Base-by-base conservation (phyloP, 2,113 vertebrate genomes). In the Lamprologus sp. region DNA sequence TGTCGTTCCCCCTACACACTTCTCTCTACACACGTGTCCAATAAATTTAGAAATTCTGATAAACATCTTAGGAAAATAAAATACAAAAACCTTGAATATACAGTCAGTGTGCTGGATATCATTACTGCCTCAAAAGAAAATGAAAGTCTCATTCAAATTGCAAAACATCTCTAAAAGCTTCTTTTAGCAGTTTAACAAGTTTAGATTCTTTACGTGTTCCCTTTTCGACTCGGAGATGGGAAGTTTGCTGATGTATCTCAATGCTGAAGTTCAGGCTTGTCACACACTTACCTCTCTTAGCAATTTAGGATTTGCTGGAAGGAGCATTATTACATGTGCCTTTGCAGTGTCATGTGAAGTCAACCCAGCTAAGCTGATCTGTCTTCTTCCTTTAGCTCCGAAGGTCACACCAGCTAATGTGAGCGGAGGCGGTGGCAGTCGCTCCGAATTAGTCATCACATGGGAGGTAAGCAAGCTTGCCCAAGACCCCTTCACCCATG, bases 361-460 rank as follows among this genome's bases (percentile, higher is more conserved):
- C 80, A 87, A 81, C 86, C 80, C 58, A 79, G 42, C 82, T 92
- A 81, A 94, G 68, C 82, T 82, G 84, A 86, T 84, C 82, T 95
- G 79, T 96, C 87, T 94, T 91, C 88, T 87, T 87, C 54, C 85
- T 75, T 10, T 95, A 99, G 99, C 98, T 93, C 99, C 99, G 1
- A 98, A 98, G 95, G 97, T 99, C 95, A 98, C 98, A 23, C 98
- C 98, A 2, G 98, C 98, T 21, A 99, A 98, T 1, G 98, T 99
- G 96, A 99, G 98, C 3, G 99, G 99, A 91, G 99, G 99, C 9
- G 99, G 99, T 82, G 99, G 99, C 91, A 99, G 97, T 95, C 98
- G 97, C 88, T 98, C 98, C 1, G 99, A 99, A 94, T 97, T 99
- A 96, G 98, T 99, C 94, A 99, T 99, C 94, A 98, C 97, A 14